phyloP scores from a whole-genome alignment of 2,797 vertebrate species.

The Enteromius argenteus region DNA sequence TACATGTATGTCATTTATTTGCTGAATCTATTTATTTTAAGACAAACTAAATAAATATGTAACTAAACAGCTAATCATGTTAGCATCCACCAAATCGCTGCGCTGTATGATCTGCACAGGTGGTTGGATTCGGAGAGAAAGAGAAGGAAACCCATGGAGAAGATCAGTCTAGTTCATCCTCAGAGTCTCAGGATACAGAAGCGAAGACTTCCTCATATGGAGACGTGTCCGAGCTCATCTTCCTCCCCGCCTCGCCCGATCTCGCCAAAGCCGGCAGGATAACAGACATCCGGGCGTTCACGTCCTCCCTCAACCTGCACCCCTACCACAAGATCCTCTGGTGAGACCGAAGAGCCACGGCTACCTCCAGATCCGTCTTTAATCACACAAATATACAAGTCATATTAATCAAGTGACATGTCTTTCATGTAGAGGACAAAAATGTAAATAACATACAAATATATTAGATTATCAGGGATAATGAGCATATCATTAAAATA shows the following conservation, averaged over 20 bases:
- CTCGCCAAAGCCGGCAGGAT: slow-evolving; percentile 78
- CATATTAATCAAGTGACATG: not conserved
- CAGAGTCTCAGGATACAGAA: not conserved
- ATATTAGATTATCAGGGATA: slow-evolving; percentile 2
- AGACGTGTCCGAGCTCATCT: slow-evolving; percentile 85
- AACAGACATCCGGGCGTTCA: slow-evolving; percentile 89
- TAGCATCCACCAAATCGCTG: not conserved
- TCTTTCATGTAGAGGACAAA: not conserved
- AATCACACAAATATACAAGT: not conserved
- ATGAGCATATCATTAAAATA: not conserved
- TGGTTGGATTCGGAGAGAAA: slow-evolving; percentile 88
- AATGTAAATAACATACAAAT: not conserved
- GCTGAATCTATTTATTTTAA: not conserved
- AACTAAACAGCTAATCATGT: not conserved
- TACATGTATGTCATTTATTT: slow-evolving; percentile 83
- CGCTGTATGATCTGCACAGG: slow-evolving; percentile 73
- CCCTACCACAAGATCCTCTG: slow-evolving; percentile 94
- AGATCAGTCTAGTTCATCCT: not conserved
- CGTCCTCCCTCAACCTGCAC: slow-evolving; percentile 85
- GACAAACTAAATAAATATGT: not conserved
- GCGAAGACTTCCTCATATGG: slow-evolving; percentile 75
- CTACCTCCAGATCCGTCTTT: slow-evolving; percentile 2
- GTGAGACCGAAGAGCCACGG: slow-evolving; percentile 64
- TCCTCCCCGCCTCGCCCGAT: slow-evolving; percentile 78
- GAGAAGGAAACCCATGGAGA: slow-evolving; percentile 76